phyloP scores from a whole-genome alignment of 2,113 vertebrate species.

The Scolopax mira region DNA sequence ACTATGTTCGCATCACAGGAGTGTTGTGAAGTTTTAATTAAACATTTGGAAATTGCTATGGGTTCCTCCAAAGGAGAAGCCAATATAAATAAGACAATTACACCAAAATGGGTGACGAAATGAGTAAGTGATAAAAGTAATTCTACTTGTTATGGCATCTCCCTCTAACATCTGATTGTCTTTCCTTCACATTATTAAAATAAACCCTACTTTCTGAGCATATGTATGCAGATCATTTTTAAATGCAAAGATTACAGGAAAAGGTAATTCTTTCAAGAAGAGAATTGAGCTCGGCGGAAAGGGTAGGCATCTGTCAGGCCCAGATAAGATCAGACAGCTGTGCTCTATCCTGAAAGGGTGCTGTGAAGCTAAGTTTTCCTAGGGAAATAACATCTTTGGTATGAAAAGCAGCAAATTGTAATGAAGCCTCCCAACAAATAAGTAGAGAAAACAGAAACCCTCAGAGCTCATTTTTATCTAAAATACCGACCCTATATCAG shows the following conservation, averaged over 20 bases:
- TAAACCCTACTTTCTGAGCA: background rate
- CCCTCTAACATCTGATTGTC: background rate
- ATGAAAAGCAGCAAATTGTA: conserved; percentile 36
- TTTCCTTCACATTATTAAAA: conserved; percentile 25
- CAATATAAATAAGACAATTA: conserved; percentile 37
- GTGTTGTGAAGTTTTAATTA: conserved; percentile 25
- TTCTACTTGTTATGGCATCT: background rate
- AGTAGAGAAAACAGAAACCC: background rate
- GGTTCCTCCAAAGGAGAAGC: conserved; percentile 17
- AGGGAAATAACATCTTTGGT: background rate
- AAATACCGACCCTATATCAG: background rate
- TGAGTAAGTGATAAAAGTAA: conserved; percentile 13
- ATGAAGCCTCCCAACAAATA: background rate
- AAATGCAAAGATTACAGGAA: background rate
- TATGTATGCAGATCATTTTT: conserved; percentile 34
- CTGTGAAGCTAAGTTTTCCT: background rate
- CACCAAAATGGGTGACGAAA: conserved; percentile 26
- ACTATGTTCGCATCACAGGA: background rate
- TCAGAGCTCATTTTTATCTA: conserved; percentile 2
- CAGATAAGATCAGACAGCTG: conserved; percentile 60
- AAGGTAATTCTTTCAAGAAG: background rate
- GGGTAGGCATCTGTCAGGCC: conserved; percentile 23
- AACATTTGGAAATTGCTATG: conserved; percentile 26
- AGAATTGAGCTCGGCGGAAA: background rate
- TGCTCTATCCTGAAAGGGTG: conserved; percentile 1